A percentile compares a stretch with the other conserved stretches of the same genome.
These are phyloP conservation scores for Caenorhabditis afra DNA, from an alignment of 2,888 invertebrate species.

Conservation along the genomic window DNA sequence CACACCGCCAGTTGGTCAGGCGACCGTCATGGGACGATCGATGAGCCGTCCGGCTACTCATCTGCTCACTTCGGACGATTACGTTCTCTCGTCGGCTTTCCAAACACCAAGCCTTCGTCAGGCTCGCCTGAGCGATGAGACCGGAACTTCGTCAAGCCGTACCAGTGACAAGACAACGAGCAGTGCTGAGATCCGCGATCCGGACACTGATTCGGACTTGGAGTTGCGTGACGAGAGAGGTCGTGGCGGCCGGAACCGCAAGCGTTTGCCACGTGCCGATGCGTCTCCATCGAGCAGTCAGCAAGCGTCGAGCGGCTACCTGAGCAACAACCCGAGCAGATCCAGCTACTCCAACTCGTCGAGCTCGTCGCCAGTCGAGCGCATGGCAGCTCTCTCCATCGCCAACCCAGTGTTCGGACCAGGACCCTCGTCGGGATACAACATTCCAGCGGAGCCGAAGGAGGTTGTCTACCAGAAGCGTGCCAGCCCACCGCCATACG, in stretches of 20 bases:
- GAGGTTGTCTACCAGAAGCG: constrained; percentile 58
- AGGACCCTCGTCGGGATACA: constrained; percentile 54
- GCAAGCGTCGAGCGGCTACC: constrained; percentile 76
- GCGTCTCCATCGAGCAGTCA: constrained; percentile 59
- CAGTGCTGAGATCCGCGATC: constrained; percentile 62
- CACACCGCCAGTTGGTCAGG: constrained; percentile 70
- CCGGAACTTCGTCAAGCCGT: constrained; percentile 64
- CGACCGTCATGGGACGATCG: constrained; percentile 62
- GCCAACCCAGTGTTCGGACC: constrained; percentile 68
- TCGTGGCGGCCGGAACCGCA: constrained; percentile 54
- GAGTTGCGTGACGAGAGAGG: constrained; percentile 56
- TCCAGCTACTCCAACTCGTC: constrained; percentile 70
- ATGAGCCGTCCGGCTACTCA: constrained; percentile 65
- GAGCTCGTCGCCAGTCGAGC: constrained; percentile 69
- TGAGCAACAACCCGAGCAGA: constrained; percentile 71
- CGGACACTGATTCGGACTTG: constrained; percentile 65
- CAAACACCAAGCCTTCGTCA: constrained; percentile 57
- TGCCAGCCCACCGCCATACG: constrained; percentile 62
- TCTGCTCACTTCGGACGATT: constrained; percentile 75
- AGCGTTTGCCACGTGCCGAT: constrained; percentile 52
- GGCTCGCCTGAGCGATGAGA: constrained; percentile 61
- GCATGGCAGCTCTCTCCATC: constrained; percentile 65
- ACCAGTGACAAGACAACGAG: constrained; percentile 65
- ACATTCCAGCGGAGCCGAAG: constrained; percentile 50
- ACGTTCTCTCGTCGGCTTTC: constrained; percentile 73